phyloP scores from a whole-genome alignment of 1,140 invertebrate genomes.

The Schlechtendalia chinensis region DNA sequence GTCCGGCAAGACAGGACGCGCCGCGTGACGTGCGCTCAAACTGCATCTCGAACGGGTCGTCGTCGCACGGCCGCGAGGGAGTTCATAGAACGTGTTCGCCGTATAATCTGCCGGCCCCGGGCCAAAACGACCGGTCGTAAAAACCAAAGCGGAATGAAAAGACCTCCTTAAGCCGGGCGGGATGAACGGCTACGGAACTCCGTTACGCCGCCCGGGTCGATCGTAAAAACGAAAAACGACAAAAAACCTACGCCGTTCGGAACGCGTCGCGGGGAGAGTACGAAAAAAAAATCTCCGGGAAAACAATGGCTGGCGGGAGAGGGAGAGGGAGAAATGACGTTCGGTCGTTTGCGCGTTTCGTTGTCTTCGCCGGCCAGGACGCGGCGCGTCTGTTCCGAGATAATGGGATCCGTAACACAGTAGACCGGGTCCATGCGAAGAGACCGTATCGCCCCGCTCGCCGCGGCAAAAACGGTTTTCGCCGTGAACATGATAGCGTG shows the following conservation, averaged over 20 bases:
- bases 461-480: background rate
- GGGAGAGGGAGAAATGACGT: background rate
- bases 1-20: background rate
- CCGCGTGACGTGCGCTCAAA: too few relatives aligned
- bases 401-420: constrained; percentile 1
- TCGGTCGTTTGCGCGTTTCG: background rate
- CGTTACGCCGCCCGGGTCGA: background rate
- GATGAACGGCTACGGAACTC: background rate
- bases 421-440: background rate
- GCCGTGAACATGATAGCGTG: background rate
- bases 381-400: background rate
- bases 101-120: background rate
- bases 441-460: background rate
- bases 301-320: too few relatives aligned
- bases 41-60: too few relatives aligned
- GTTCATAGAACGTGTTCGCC: background rate
- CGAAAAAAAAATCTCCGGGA: background rate
- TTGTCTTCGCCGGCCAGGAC: background rate
- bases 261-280: too few relatives aligned
- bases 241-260: background rate
- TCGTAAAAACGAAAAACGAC: constrained; percentile 15
- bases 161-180: background rate
- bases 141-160: too few relatives aligned
- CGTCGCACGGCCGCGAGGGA: background rate
- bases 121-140: constrained; percentile 26